Evolutionary conservation across 2,888 invertebrate genomes (phyloP).

Genomic region (Scrobipalpa atriplicella): DNA sequence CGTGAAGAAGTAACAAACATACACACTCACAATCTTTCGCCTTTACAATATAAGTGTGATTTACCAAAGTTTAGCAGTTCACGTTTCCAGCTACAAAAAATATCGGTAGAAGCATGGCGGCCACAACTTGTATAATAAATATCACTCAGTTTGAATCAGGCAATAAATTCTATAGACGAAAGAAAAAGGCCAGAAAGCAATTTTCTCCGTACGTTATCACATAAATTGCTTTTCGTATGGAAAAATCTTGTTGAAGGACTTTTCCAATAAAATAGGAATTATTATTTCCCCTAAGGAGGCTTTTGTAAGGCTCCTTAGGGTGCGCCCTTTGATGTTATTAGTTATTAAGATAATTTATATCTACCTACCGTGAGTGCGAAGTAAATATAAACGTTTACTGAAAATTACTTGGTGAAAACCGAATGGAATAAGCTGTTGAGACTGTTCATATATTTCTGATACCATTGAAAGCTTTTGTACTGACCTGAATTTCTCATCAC

Average conservation of each 20-base stretch:
- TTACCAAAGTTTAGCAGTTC: too few species aligned
- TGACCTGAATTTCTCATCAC: too few species aligned
- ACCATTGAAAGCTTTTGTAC: too few species aligned
- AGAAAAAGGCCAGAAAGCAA: constrained; percentile 76
- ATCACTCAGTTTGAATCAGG: constrained; percentile 33
- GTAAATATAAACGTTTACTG: neutral
- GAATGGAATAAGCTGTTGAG: neutral
- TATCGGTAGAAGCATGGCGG: neutral
- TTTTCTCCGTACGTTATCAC: constrained; percentile 69
- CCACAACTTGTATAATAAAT: constrained; percentile 39
- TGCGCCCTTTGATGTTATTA: constrained; percentile 64
- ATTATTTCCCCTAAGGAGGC: constrained; percentile 23
- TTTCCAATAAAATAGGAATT: constrained; percentile 62
- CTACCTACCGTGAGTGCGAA: neutral
- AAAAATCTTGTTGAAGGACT: constrained; percentile 26
- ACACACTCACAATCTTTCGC: neutral
- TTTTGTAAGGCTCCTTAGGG: constrained; percentile 11
- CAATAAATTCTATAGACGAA: constrained; percentile 48
- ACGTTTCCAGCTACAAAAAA: neutral
- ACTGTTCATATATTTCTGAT: too few species aligned
- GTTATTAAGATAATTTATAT: neutral
- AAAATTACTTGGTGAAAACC: neutral
- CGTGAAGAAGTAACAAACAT: neutral
- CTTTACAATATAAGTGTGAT: neutral
- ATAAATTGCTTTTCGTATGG: constrained; percentile 67